phyloP scores from a whole-genome alignment of 2,797 vertebrate genomes.

The Myotis planiceps region DNA sequence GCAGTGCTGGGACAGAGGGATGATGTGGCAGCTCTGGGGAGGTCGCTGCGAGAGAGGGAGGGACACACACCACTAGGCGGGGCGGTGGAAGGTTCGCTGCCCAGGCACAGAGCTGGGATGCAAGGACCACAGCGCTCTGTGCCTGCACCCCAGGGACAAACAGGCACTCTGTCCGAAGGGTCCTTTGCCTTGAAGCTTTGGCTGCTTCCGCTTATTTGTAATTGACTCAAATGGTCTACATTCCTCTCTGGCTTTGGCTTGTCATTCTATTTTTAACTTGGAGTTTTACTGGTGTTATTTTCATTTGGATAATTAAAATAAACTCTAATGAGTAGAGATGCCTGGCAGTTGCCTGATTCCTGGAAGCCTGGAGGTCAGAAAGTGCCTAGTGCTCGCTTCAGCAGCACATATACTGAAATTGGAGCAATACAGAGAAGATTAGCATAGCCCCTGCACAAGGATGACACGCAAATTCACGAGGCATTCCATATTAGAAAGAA shows the following conservation, averaged over 20 bases:
- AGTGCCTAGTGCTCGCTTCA: too few species aligned
- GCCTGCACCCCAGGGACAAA: not conserved
- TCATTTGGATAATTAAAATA: conserved; percentile 22
- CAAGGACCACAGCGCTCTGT: accelerated
- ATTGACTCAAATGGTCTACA: not conserved
- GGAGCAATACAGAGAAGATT: too few species aligned
- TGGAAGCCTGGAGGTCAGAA: not conserved
- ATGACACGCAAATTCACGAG: too few species aligned
- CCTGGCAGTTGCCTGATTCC: not conserved
- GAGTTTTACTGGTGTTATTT: not conserved
- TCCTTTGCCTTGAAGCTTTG: not conserved
- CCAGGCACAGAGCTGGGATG: not conserved
- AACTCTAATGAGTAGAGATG: not conserved
- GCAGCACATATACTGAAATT: too few species aligned
- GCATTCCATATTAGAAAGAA: too few species aligned
- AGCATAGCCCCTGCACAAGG: too few species aligned
- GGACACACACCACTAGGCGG: not conserved
- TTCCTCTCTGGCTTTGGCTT: not conserved
- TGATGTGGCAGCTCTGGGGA: not conserved
- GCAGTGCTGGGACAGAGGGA: not conserved
- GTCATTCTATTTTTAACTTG: not conserved
- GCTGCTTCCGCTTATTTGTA: not conserved
- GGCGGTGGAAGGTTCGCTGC: not conserved
- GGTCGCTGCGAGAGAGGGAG: accelerated
- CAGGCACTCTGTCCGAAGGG: not conserved